phyloP scores from a whole-genome alignment of 2,797 vertebrate species.

The Rhynchonycteris naso region DNA sequence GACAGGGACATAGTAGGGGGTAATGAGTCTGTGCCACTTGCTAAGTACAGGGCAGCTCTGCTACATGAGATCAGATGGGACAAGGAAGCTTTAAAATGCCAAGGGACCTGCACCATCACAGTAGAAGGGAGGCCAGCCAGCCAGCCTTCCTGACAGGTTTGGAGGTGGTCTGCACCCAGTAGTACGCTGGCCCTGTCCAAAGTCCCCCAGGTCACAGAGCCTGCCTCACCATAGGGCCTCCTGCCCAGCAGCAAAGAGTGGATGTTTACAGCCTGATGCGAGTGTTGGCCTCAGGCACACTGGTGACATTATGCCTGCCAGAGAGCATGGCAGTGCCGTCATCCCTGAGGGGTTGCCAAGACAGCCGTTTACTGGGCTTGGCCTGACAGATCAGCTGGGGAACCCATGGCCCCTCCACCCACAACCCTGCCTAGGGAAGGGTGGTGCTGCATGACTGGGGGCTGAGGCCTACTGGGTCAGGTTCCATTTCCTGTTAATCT shows the following conservation, averaged over 20 bases:
- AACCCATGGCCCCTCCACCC: conserved; percentile 44
- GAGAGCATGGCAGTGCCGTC: conserved; percentile 48
- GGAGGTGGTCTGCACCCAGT: neutral
- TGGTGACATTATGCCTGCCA: conserved; percentile 69
- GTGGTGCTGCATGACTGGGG: conserved; percentile 23
- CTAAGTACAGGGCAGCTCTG: conserved; percentile 15
- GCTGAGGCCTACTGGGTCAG: neutral
- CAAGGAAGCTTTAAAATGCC: neutral
- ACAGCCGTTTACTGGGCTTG: conserved; percentile 51
- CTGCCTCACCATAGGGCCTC: neutral
- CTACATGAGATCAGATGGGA: neutral
- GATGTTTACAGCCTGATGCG: conserved; percentile 56
- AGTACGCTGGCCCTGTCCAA: conserved; percentile 13
- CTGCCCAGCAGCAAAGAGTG: conserved; percentile 13
- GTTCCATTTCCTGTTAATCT: conserved; percentile 57
- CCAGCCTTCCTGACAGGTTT: neutral
- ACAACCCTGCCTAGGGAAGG: conserved; percentile 38
- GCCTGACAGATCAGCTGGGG: conserved; percentile 34
- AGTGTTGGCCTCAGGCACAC: conserved; percentile 62
- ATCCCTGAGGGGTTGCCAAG: conserved; percentile 67
- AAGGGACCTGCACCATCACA: neutral
- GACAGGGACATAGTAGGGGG: neutral
- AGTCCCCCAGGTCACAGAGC: conserved; percentile 13
- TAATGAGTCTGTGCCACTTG: neutral
- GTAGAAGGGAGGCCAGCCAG: neutral